phyloP scores from a whole-genome alignment of 2,113 vertebrate genomes.

The Trinectes maculatus region DNA sequence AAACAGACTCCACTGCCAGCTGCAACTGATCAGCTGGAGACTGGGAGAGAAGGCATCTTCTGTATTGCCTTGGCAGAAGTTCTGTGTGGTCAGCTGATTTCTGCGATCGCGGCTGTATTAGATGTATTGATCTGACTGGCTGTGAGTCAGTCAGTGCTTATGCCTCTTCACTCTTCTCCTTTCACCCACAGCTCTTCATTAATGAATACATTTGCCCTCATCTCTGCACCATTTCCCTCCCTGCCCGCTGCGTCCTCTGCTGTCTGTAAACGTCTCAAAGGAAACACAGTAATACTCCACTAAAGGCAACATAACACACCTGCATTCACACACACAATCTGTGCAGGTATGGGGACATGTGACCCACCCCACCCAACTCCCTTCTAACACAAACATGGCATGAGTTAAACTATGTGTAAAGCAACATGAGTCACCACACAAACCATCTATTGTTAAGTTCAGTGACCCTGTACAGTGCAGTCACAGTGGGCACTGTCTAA shows the following conservation, averaged over 20 bases:
- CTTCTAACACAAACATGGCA: not conserved
- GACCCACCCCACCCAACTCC: not conserved
- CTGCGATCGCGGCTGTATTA: slow-evolving; percentile 25
- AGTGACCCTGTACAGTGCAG: not conserved
- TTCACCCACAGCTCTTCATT: slow-evolving; percentile 6
- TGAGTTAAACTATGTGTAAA: not conserved
- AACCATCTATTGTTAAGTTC: slow-evolving; percentile 5
- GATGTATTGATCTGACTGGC: slow-evolving; percentile 30
- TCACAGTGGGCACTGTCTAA: not conserved
- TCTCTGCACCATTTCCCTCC: slow-evolving; percentile 6
- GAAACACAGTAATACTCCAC: not conserved
- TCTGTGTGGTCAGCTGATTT: slow-evolving; percentile 4
- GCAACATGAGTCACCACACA: slow-evolving; percentile 32
- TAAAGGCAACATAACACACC: slow-evolving; percentile 28
- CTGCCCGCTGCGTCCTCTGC: not conserved
- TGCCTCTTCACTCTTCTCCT: slow-evolving; percentile 10
- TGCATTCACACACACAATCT: not conserved
- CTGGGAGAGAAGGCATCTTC: not conserved
- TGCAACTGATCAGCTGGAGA: not conserved
- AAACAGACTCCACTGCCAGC: not conserved
- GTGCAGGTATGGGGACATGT: not conserved
- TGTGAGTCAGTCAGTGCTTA: slow-evolving; percentile 7
- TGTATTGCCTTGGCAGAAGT: slow-evolving; percentile 13
- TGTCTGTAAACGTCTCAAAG: slow-evolving; percentile 1
- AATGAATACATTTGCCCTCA: not conserved